These are phyloP conservation scores for Baccha elongata DNA, from an alignment of 2,888 invertebrate genomes.

Conservation along the genomic window DNA sequence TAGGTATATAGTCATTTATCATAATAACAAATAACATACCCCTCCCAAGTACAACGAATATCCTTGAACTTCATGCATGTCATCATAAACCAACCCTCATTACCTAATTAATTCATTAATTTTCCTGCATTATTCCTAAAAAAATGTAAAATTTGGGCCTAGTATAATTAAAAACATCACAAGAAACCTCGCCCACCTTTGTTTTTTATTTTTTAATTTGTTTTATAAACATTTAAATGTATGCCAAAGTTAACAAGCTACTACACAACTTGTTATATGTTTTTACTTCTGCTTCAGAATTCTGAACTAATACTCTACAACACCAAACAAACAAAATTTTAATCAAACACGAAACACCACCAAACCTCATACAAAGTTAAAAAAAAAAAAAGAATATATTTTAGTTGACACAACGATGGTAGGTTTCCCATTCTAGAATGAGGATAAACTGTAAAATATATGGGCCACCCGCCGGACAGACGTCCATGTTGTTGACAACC, in stretches of 20 bases:
- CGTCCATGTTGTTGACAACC: constrained; percentile 45
- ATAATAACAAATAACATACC: neutral
- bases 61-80: constrained; percentile 16
- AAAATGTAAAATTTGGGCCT: neutral
- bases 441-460: neutral
- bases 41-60: neutral
- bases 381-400: neutral
- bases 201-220: constrained; percentile 19
- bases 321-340: constrained; percentile 62
- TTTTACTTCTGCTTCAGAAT: neutral
- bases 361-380: neutral
- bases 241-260: constrained; percentile 50
- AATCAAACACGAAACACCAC: constrained; percentile 47
- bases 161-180: constrained; percentile 30
- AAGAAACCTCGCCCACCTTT: constrained; percentile 47
- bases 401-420: neutral
- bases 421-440: constrained; percentile 3
- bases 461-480: constrained; percentile 18
- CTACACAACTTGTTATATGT: constrained; percentile 7
- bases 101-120: constrained; percentile 35
- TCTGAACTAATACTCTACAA: too few species aligned
- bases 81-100: neutral
- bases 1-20: neutral
- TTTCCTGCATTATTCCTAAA: constrained; percentile 8
- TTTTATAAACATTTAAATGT: constrained; percentile 42